These are phyloP conservation scores for Lithosia quadra DNA, from an alignment of 2,888 invertebrate species.

Conservation along the genomic window DNA sequence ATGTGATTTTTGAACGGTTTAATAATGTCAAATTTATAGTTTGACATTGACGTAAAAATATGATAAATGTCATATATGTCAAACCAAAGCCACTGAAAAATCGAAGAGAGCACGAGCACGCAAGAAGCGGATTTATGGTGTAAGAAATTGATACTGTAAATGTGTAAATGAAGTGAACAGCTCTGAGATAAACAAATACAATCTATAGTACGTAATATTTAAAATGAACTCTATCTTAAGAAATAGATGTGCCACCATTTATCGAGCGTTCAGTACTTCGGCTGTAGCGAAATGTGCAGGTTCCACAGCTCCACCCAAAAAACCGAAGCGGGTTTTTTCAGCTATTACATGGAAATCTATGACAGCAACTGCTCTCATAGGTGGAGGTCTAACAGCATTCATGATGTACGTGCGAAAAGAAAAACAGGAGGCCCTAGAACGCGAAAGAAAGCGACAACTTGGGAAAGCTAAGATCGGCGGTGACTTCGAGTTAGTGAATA, in stretches of 20 bases:
- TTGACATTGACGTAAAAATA: neutral
- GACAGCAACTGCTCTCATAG: conserved; percentile 88
- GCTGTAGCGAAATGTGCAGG: conserved; percentile 66
- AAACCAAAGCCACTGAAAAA: neutral
- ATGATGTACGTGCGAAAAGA: conserved; percentile 93
- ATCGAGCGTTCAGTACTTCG: conserved; percentile 70
- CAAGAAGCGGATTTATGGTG: neutral
- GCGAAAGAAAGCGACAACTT: conserved; percentile 92
- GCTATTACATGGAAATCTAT: conserved; percentile 95
- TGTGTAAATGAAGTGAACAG: conserved; percentile 2
- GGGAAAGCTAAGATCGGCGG: conserved; percentile 98
- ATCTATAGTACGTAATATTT: conserved; percentile 20
- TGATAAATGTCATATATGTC: neutral
- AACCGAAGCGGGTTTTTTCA: conserved; percentile 72
- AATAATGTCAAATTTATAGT: neutral
- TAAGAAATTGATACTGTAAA: conserved; percentile 1
- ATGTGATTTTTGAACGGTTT: neutral
- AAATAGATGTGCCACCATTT: conserved; percentile 56
- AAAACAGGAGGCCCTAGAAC: conserved; percentile 91
- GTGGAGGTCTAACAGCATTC: conserved; percentile 89
- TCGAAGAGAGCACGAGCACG: neutral
- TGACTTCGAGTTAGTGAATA: conserved; percentile 93
- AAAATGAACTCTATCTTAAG: conserved; percentile 75
- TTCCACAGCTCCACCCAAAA: conserved; percentile 74
- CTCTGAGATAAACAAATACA: conserved; percentile 34